These are phyloP conservation scores for Actinia equina DNA, from an alignment of 64 coral and sea anemone genomes.

Conservation along the genomic window DNA sequence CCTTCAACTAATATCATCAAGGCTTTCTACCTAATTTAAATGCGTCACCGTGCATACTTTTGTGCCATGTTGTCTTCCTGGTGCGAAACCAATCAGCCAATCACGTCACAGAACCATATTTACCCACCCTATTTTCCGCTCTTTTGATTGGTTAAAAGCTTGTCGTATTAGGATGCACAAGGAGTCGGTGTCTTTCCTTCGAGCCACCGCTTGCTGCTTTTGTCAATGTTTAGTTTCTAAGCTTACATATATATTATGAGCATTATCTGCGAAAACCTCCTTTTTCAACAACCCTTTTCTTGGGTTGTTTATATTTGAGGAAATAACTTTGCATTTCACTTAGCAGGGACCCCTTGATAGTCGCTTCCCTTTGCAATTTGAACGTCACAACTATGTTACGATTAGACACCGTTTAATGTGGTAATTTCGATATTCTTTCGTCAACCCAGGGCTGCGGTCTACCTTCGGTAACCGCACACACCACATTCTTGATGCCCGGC, in stretches of 20 bases:
- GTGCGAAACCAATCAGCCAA: constrained; percentile 19
- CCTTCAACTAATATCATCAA: neutral
- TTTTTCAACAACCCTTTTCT: constrained; percentile 21
- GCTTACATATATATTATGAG: constrained; percentile 33
- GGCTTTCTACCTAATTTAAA: constrained; percentile 3
- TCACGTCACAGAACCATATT: neutral
- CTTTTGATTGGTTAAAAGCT: constrained; percentile 24
- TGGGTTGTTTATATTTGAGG: neutral
- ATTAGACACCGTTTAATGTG: constrained; percentile 13
- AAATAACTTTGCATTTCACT: constrained; percentile 29
- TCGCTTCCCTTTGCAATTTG: neutral
- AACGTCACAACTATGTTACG: neutral
- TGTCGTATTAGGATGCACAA: constrained; percentile 25
- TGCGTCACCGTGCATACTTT: constrained; percentile 19
- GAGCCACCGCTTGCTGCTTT: constrained; percentile 3
- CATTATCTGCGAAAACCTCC: constrained; percentile 25
- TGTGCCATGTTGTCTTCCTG: constrained; percentile 26
- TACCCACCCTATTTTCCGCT: constrained; percentile 17
- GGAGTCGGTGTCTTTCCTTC: constrained; percentile 9
- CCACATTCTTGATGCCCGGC: neutral
- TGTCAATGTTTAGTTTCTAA: constrained; percentile 39
- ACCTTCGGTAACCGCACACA: neutral
- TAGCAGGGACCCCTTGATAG: neutral
- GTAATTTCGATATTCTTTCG: constrained; percentile 6
- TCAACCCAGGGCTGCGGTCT: neutral